phyloP scores from a whole-genome alignment of 37 sponge, comb jelly and placozoan species.

The Aplysina aerophoba region DNA sequence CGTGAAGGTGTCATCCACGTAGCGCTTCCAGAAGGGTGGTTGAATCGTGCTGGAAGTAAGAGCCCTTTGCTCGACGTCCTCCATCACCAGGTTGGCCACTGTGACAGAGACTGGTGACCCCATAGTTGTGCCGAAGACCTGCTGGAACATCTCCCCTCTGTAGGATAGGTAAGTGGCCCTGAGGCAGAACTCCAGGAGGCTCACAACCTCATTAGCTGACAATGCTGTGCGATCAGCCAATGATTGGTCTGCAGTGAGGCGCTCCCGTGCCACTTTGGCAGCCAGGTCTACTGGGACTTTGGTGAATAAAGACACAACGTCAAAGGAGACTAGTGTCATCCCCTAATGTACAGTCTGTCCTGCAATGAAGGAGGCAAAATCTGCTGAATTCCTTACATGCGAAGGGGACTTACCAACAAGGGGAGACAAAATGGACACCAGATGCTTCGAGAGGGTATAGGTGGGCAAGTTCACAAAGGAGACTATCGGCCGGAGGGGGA shows the following conservation, averaged over 20 bases:
- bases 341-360: not conserved
- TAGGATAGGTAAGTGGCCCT: constrained; percentile 21
- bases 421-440: not conserved
- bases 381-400: constrained; percentile 13
- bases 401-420: not conserved
- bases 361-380: not conserved
- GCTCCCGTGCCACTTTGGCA: not conserved
- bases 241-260: not conserved
- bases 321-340: not conserved
- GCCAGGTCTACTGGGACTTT: constrained; percentile 19
- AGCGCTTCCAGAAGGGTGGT: no score
- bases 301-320: constrained; percentile 13
- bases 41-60: no score
- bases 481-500: constrained; percentile 6
- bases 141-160: no score
- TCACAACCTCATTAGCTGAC: not conserved
- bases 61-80: no score
- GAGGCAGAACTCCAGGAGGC: constrained; percentile 9
- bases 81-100: no score
- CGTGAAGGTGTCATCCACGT: no score
- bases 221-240: constrained; percentile 1
- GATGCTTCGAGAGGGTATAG: not conserved
- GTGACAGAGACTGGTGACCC: no score
- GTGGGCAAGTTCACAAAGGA: not conserved
- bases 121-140: no score